phyloP scores from a whole-genome alignment of 2,888 invertebrate genomes.

The Leptura quadrifasciata region DNA sequence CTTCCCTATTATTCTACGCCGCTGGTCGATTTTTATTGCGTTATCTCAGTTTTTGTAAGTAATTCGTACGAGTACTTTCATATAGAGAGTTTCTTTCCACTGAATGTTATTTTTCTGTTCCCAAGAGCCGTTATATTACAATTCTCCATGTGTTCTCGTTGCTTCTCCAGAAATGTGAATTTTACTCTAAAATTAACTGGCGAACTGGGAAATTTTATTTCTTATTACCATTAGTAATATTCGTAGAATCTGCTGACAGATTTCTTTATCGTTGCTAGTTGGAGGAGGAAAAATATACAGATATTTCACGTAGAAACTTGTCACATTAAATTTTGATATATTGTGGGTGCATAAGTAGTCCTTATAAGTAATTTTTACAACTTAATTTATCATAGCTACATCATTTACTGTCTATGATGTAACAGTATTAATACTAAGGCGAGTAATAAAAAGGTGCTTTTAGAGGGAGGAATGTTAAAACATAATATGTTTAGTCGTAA shows the following conservation, averaged over 20 bases:
- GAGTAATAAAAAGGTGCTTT: no score
- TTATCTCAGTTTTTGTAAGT: slow-evolving; percentile 7
- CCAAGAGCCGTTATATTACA: slow-evolving; percentile 37
- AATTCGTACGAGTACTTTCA: slow-evolving; percentile 9
- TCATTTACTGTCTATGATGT: no score
- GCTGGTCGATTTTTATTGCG: slow-evolving; percentile 2
- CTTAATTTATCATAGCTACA: neutral
- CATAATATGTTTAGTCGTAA: no score
- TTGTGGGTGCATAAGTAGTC: neutral
- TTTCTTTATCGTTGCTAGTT: slow-evolving; percentile 18
- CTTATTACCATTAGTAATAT: slow-evolving; percentile 32
- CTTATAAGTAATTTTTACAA: neutral
- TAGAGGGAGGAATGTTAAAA: no score
- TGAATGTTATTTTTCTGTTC: slow-evolving; percentile 39
- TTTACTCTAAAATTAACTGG: slow-evolving; percentile 41
- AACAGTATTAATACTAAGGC: no score
- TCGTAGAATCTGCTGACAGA: slow-evolving; percentile 8
- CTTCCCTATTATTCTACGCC: neutral
- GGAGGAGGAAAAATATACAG: neutral
- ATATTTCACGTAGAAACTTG: slow-evolving; percentile 2
- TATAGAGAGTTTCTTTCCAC: neutral
- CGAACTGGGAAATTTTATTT: slow-evolving; percentile 30
- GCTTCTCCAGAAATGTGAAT: slow-evolving; percentile 24
- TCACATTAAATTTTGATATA: slow-evolving; percentile 4
- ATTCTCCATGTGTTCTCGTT: slow-evolving; percentile 18